Base-by-base conservation (phyloP, 92 coral and sea anemone species). In the Hydrozoanthus gracilis region DNA sequence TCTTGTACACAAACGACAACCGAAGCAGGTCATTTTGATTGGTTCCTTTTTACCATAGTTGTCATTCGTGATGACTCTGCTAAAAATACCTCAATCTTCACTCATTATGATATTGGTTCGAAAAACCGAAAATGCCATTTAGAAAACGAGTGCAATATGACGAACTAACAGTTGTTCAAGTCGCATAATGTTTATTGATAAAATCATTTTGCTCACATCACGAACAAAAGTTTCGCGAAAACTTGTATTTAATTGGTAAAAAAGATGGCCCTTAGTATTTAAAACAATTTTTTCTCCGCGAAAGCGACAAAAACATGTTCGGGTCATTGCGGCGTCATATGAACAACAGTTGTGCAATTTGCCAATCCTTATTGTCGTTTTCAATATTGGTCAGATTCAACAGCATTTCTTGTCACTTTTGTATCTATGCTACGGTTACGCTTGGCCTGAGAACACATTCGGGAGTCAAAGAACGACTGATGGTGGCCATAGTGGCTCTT, bases 41-140 rank as follows among this genome's bases (percentile, higher is more conserved):
- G 85, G 85, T 13, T 16, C 72, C 54, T 65, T 27, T 65, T 65
- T 46, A 48, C 60, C 47, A 52, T 51, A 76, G 55, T 35, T 48
- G 85, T 65, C 85, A 80, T 65, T 80, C 85, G 85, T 80, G 85
- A 80, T 80, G 54, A 48, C 5, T 10, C 60, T 8, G 70, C 85
- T 27, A 47, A 80, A 80, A 80, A 49, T 48, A 80, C 39, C 85
- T 17, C 85, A 48, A 39, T 80, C 51, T 66, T 80, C 85, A 65
- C 85, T 80, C 85, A 67, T 80, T 80, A 80, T 47, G 84, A 79
- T 80, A 80, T 80, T 80, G 85, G 35, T 51, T 80, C 85, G 44
- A 51, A 65, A 65, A 64, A 62, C 85, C 74, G 73, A 52, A 65
- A 80, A 80, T 10, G 39, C 61, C 75, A 80, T 80, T 80, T 49